These are phyloP conservation scores for Kryptolebias marmoratus DNA, from an alignment of 2,113 vertebrate genomes.

Conservation along the genomic window DNA sequence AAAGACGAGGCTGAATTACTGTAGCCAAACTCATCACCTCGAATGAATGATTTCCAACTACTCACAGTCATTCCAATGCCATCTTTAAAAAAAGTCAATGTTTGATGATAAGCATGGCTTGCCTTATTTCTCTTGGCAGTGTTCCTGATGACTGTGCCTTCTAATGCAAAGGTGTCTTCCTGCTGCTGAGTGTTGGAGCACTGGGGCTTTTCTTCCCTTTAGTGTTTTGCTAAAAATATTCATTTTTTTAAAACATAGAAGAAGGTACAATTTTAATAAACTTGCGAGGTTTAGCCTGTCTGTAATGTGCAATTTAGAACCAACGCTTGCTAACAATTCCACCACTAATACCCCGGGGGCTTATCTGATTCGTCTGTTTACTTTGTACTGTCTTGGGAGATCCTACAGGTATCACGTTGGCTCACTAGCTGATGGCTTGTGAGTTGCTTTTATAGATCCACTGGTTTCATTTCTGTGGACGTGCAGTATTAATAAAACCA, in stretches of 20 bases:
- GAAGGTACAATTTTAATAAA: conserved; percentile 60
- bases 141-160: conserved; percentile 49
- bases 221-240: conserved; percentile 53
- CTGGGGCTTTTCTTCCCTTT: conserved; percentile 46
- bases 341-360: conserved; percentile 51
- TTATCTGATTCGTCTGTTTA: conserved; percentile 74
- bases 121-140: conserved; percentile 66
- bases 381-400: conserved; percentile 62
- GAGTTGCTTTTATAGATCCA: conserved; percentile 50
- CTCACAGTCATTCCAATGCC: conserved; percentile 42
- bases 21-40: conserved; percentile 56
- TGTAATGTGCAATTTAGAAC: conserved; percentile 42
- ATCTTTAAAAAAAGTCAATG: conserved; percentile 31
- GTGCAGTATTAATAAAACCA: conserved; percentile 61
- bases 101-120: conserved; percentile 64
- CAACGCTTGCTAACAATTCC: conserved; percentile 74
- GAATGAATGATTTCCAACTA: conserved; percentile 69
- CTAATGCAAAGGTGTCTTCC: conserved; percentile 30
- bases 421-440: conserved; percentile 57
- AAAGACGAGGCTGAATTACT: conserved; percentile 53
- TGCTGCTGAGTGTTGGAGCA: conserved; percentile 29
- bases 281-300: conserved; percentile 50
- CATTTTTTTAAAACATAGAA: conserved; percentile 50
- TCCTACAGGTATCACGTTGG: conserved; percentile 59
- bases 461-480: conserved; percentile 43